These are phyloP conservation scores for Chiloscyllium punctatum DNA, from an alignment of 2,797 vertebrate species.

Conservation along the genomic window DNA sequence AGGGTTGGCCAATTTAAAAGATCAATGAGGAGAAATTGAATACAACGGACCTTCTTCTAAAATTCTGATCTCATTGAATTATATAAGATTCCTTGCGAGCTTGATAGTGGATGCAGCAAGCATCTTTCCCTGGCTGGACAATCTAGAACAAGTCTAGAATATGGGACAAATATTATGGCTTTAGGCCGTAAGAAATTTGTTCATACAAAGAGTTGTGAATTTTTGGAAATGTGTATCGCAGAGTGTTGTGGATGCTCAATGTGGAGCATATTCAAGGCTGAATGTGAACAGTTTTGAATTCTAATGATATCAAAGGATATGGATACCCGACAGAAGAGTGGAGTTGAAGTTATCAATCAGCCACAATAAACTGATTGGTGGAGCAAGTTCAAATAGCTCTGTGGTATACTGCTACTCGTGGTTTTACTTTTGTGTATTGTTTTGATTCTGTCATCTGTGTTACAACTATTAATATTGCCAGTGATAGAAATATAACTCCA, in stretches of 20 bases:
- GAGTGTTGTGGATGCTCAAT: not conserved
- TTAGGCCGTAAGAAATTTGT: not conserved
- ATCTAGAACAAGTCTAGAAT: not conserved
- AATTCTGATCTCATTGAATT: not conserved
- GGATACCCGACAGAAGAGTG: not conserved
- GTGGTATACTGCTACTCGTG: not conserved
- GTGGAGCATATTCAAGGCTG: not conserved
- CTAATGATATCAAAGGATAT: not conserved
- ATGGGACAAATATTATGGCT: not conserved
- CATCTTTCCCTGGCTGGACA: not conserved
- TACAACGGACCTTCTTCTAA: not conserved
- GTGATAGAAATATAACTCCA: not conserved
- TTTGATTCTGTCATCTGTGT: not conserved
- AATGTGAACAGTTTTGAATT: not conserved
- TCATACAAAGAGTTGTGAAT: not conserved
- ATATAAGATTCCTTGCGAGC: not conserved
- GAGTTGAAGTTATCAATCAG: not conserved
- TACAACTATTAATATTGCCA: not conserved
- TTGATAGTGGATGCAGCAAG: not conserved
- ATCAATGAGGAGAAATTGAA: not conserved
- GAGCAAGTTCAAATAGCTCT: not conserved
- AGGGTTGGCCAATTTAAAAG: too few species aligned
- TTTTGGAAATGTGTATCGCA: not conserved
- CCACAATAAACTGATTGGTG: not conserved
- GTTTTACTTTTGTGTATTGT: not conserved